phyloP scores from a whole-genome alignment of 1,140 invertebrate species.

The Brachystomella parvula region DNA sequence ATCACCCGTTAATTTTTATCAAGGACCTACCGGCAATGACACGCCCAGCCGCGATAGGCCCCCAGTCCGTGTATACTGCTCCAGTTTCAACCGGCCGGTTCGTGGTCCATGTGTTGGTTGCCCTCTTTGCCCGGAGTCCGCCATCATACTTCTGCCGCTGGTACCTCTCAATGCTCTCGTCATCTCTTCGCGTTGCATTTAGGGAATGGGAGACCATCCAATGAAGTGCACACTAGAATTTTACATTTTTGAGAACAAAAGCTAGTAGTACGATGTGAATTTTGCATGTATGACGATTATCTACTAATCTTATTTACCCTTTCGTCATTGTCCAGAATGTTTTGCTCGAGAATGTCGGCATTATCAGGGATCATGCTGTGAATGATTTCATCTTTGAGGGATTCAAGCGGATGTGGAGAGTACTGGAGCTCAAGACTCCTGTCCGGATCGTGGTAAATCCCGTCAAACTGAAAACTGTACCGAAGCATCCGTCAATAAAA shows the following conservation, averaged over 20 bases:
- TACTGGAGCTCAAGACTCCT: constrained; percentile 21
- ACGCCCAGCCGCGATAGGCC: constrained; percentile 22
- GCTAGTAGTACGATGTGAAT: not conserved
- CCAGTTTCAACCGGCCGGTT: constrained; percentile 31
- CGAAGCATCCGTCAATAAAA: constrained; percentile 4
- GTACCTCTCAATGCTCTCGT: constrained; percentile 22
- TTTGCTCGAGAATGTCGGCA: constrained; percentile 25
- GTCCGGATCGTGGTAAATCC: constrained; percentile 28
- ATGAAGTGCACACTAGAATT: constrained; percentile 37
- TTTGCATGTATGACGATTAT: not conserved
- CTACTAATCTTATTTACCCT: constrained; percentile 34
- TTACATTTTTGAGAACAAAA: not conserved
- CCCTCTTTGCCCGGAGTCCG: not conserved
- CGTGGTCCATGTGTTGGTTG: constrained; percentile 11
- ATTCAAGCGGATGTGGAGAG: constrained; percentile 21
- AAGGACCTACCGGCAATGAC: constrained; percentile 29
- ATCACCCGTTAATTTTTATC: too few relatives aligned
- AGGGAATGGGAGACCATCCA: constrained; percentile 40
- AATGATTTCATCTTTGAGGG: constrained; percentile 26
- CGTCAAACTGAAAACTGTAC: constrained; percentile 37
- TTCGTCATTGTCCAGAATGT: constrained; percentile 35
- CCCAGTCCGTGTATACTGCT: constrained; percentile 31
- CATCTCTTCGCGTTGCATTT: constrained; percentile 37
- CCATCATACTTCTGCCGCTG: not conserved
- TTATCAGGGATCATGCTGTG: constrained; percentile 28